These are phyloP conservation scores for Motacilla tschutschensis DNA, from an alignment of 2,113 vertebrate species.

Conservation along the genomic window DNA sequence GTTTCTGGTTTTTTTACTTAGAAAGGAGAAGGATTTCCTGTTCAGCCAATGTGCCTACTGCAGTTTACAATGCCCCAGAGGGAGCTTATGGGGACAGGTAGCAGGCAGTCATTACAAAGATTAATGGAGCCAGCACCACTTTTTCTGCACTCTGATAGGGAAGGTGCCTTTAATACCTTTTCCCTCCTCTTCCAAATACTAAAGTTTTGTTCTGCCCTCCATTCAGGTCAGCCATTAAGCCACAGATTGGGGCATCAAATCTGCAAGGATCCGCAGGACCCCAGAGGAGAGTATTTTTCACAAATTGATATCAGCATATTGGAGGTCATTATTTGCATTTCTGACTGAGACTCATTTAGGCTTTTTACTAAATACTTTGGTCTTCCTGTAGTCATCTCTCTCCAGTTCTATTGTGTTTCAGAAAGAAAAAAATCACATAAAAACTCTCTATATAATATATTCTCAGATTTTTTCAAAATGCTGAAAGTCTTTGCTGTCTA, in stretches of 20 bases:
- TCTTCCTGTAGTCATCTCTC: neutral
- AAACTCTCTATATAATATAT: neutral
- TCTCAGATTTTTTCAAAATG: neutral
- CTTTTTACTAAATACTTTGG: neutral
- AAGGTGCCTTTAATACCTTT: neutral
- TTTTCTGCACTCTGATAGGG: neutral
- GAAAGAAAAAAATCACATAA: neutral
- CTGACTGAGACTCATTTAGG: neutral
- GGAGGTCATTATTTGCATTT: neutral
- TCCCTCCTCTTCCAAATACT: neutral
- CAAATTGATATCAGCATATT: neutral
- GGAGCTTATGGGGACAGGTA: neutral
- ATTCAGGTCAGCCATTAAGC: neutral
- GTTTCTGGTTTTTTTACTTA: neutral
- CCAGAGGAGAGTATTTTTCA: neutral
- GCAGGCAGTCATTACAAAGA: neutral
- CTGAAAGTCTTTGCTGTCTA: neutral
- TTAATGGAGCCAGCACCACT: neutral
- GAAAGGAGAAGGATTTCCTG: neutral
- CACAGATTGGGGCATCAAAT: neutral
- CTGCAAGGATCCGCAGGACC: neutral
- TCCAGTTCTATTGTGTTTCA: neutral
- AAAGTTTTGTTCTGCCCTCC: neutral
- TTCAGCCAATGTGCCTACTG: neutral
- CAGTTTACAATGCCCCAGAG: neutral